Evolutionary conservation across 2,113 vertebrate species (phyloP).

Genomic region (Pelecanoides urinatrix): DNA sequence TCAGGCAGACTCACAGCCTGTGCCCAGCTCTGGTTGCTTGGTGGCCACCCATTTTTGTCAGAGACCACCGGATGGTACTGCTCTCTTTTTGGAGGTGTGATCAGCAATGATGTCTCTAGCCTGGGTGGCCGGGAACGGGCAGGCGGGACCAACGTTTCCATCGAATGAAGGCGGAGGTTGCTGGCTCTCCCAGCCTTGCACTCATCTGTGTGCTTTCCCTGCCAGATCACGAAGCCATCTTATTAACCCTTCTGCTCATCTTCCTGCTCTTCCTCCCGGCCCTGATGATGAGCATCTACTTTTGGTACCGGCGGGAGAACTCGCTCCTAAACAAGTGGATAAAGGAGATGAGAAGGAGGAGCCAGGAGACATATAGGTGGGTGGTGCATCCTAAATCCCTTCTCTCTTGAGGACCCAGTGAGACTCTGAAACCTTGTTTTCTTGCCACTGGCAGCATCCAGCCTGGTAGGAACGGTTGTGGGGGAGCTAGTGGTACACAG

Average conservation of each 20-base stretch:
- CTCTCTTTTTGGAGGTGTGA: not conserved
- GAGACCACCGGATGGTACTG: not conserved
- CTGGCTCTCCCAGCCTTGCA: not conserved
- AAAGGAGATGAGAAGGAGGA: conserved; percentile 72
- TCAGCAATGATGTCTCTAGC: not conserved
- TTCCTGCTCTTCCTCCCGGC: conserved; percentile 82
- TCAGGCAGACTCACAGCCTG: not conserved
- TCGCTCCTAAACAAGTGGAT: conserved; percentile 75
- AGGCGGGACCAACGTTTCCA: accelerated
- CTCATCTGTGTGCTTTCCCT: not conserved
- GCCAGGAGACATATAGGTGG: conserved; percentile 50
- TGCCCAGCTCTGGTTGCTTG: not conserved
- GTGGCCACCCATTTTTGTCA: not conserved
- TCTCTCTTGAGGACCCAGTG: not conserved
- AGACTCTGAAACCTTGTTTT: accelerated
- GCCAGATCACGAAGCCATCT: conserved; percentile 75
- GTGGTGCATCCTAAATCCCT: not conserved
- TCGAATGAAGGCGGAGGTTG: accelerated
- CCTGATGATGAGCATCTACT: conserved; percentile 74
- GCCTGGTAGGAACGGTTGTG: not conserved
- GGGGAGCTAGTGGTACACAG: not conserved
- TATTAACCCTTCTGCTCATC: conserved; percentile 75
- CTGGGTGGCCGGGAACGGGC: not conserved
- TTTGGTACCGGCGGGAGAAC: conserved; percentile 77
- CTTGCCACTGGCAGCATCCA: not conserved